Evolutionary conservation across 1,140 invertebrate genomes (phyloP), one percentile per base, ranked within the genome.

Genomic region (Akabosia matsudoensis): DNA sequence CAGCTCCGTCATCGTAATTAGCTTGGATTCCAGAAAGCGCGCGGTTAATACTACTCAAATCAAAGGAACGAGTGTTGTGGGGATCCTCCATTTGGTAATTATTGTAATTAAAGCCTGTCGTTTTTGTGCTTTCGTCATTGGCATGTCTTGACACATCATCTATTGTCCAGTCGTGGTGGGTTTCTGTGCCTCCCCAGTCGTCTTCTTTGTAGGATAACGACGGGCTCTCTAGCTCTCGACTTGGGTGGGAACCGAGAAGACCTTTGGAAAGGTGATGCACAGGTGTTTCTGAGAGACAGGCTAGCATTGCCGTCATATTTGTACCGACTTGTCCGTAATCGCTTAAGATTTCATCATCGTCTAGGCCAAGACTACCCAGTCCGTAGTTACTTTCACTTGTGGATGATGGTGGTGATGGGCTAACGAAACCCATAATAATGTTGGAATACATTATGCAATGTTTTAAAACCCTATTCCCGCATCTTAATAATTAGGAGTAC

Each of bases 351-450:
- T 67, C 61, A 30, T 67, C 7, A 16, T 7, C 1, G 31, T 2
- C 4, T 10, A 7, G 10, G 3, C 22, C 54, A 56, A 22, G 10
- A 30, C 7, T 30, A 31, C 28, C 30, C 3, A 7, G 1, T 13
- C 22, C 28, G 4, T 7, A 30, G 22, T 13, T 31, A 7, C 31
- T 30, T 13, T 67, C 28, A 31, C 31, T 30, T 13, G 1, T 31
- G 13, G 61, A 28, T 30, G 31, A 67, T 13, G 61, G n/a, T 67
- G 61, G 61, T 4, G 22, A 10, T 13, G 61, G 61, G 28, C 61
- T 67, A 30, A 67, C 61, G 61, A 67, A 67, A 31, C 61, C 28
- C 28, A 31, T 67, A n/a, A 67, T 67, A 4, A 67, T 30, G 30
- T 67, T 67, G 26, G 26, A 28, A 30, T 67, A 67, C 61, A 67